phyloP scores from a whole-genome alignment of 1,140 invertebrate species.

The Macrostomum lignano region DNA sequence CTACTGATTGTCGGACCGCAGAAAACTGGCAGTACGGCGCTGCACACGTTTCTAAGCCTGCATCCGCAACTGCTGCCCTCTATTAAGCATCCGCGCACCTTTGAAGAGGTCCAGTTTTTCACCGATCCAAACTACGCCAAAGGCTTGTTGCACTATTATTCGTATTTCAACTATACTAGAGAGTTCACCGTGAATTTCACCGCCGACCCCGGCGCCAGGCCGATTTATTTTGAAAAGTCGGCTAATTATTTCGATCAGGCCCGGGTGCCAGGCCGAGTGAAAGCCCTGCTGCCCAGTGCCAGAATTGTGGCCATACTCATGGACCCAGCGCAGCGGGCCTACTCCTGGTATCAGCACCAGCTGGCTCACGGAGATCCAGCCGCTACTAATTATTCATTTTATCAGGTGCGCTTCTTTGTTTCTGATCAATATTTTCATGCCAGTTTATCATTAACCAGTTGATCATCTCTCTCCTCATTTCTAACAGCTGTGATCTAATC shows the following conservation, averaged over 20 bases:
- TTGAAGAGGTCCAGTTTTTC: slow-evolving; percentile 97
- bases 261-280: slow-evolving; percentile 54
- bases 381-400: too few relatives aligned
- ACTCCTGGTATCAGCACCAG: slow-evolving; percentile 98
- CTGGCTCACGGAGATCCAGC: too few relatives aligned
- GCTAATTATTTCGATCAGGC: slow-evolving; percentile 96
- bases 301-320: slow-evolving; percentile 77
- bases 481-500: slow-evolving; percentile 57
- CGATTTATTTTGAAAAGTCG: slow-evolving; percentile 68
- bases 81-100: slow-evolving; percentile 58
- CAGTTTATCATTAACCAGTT: too few relatives aligned
- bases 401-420: too few relatives aligned
- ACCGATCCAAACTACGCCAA: slow-evolving; percentile 82
- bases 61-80: slow-evolving; percentile 79
- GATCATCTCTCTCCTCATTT: too few relatives aligned
- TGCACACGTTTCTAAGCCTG: slow-evolving; percentile 77
- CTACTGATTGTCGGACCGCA: slow-evolving; percentile 89
- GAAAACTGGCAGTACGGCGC: slow-evolving; percentile 69
- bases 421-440: too few relatives aligned
- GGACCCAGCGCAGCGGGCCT: slow-evolving; percentile 72
- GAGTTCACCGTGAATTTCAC: slow-evolving; percentile 29
- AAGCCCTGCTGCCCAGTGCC: slow-evolving; percentile 58
- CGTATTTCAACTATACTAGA: too few relatives aligned
- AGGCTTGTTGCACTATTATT: too few relatives aligned
- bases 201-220: not conserved